A percentile compares a stretch with the other conserved stretches of the same genome.
These are phyloP conservation scores for Gymnosoma rotundatum DNA, from an alignment of 2,888 invertebrate genomes.

Conservation along the genomic window DNA sequence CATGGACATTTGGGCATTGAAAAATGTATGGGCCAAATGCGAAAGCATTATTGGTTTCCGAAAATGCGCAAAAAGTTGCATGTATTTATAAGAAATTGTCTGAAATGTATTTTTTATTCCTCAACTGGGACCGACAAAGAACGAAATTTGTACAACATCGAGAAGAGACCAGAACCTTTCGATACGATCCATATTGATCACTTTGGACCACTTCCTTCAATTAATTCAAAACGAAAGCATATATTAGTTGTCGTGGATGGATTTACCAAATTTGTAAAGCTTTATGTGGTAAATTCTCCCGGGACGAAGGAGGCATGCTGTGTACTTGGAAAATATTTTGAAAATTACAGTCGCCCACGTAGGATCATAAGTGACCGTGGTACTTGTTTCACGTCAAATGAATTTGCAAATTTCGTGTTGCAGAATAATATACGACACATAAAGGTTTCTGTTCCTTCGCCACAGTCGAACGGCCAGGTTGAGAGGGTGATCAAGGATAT, in stretches of 20 bases:
- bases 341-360: too few species aligned
- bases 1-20: too few species aligned
- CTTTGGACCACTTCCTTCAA: constrained; percentile 35
- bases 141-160: constrained; percentile 19
- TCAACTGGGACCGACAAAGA: background rate
- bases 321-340: too few species aligned
- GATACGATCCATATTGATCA: constrained; percentile 46
- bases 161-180: constrained; percentile 27
- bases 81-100: constrained; percentile 36
- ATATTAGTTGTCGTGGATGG: constrained; percentile 34
- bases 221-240: constrained; percentile 30
- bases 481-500: too few species aligned
- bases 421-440: too few species aligned
- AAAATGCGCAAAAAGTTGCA: background rate
- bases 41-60: constrained; percentile 9
- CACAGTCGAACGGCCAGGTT: too few species aligned
- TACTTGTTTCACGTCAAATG: too few species aligned
- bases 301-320: too few species aligned
- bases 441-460: too few species aligned
- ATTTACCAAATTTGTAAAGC: constrained; percentile 29
- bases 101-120: constrained; percentile 17
- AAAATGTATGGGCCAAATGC: too few species aligned
- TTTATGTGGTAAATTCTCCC: constrained; percentile 16
- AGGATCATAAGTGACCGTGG: too few species aligned
- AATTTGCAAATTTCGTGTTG: too few species aligned